phyloP scores from a whole-genome alignment of 2,888 invertebrate species.

The Pandemis corylana region DNA sequence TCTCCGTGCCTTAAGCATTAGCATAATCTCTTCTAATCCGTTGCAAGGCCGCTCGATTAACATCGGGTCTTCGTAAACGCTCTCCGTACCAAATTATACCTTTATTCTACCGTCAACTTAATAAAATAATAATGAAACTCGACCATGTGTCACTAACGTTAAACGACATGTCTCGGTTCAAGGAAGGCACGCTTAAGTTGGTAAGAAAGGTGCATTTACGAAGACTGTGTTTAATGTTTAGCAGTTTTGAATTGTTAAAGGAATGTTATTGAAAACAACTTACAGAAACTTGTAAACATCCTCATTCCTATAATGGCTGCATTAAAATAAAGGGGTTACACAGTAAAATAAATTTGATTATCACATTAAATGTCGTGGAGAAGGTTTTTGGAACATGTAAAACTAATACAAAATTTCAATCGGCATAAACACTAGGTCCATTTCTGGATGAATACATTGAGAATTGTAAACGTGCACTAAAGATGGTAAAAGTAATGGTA shows the following conservation, averaged over 20 bases:
- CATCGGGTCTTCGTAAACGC: conserved; percentile 38
- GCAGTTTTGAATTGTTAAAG: neutral
- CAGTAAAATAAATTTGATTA: conserved; percentile 20
- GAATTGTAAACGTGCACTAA: neutral
- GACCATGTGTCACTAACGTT: neutral
- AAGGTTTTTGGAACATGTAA: neutral
- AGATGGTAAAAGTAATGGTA: neutral
- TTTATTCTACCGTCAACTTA: neutral
- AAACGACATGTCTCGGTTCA: neutral
- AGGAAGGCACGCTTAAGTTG: neutral
- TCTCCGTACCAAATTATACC: conserved; percentile 5
- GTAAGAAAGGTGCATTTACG: conserved; percentile 19
- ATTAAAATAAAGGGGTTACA: conserved; percentile 51
- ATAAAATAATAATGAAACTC: neutral
- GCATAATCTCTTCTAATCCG: conserved; percentile 61
- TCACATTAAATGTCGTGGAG: conserved; percentile 14
- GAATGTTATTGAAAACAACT: conserved; percentile 52
- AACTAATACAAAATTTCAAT: neutral
- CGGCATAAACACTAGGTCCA: neutral
- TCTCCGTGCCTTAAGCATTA: conserved; percentile 47
- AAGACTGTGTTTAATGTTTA: conserved; percentile 1
- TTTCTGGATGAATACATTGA: neutral
- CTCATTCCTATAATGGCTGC: conserved; percentile 69
- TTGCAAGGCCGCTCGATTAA: conserved; percentile 55
- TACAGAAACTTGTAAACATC: conserved; percentile 79